Conservation (phyloP, 1,140 invertebrate genomes). For the Drosophila nikananu region DNA sequence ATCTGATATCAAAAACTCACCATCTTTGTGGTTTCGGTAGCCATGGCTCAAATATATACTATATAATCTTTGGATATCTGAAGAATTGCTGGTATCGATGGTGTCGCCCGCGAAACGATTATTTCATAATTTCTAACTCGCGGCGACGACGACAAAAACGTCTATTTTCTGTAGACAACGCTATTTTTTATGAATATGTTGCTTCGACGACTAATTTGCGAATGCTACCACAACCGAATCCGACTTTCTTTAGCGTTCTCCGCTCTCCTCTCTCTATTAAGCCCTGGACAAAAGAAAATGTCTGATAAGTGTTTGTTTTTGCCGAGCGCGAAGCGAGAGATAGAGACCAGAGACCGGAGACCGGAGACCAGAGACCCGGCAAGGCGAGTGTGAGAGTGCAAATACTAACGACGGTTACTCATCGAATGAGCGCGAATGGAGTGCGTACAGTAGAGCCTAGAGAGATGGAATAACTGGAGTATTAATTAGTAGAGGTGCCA, state of each 20-base stretch:
- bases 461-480: not conserved
- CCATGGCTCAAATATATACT: constrained; percentile 42
- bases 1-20: constrained; percentile 44
- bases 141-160: constrained; percentile 19
- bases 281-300: constrained; percentile 74
- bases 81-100: constrained; percentile 20
- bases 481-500: fast-evolving
- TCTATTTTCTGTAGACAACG: constrained; percentile 32
- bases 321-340: constrained; percentile 52
- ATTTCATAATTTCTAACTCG: constrained; percentile 70
- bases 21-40: constrained; percentile 73
- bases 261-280: constrained; percentile 54
- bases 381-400: constrained; percentile 29
- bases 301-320: constrained; percentile 71
- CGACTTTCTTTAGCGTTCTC: constrained; percentile 56
- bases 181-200: constrained; percentile 53
- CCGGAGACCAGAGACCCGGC: constrained; percentile 7
- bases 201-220: constrained; percentile 67
- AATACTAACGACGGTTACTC: constrained; percentile 41
- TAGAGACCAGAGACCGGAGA: constrained; percentile 18
- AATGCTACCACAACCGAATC: constrained; percentile 58
- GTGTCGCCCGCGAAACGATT: constrained; percentile 37
- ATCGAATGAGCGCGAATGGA: constrained; percentile 25
- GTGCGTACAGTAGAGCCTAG: constrained; percentile 16
- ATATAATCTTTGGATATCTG: constrained; percentile 12